Base-by-base conservation (phyloP, 2,888 invertebrate genomes). In the Coecobrya sp. region DNA sequence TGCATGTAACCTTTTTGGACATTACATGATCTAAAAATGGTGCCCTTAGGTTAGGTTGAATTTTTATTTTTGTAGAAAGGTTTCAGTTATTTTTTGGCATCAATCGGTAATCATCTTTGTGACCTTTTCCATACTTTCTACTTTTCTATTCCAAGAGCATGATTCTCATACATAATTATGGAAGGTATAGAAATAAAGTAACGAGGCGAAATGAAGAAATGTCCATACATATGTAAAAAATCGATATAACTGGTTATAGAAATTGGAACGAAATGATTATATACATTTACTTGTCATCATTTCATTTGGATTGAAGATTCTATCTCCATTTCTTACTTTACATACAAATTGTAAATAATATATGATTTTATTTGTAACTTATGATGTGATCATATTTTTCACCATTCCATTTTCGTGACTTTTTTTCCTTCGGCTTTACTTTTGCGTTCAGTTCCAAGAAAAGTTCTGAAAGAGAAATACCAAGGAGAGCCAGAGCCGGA, bases 391-490 rank as follows among this genome's bases (percentile, higher is more conserved):
- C 27, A 36, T 68, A 55, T 27, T 81, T 52, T 55, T 25, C 13
- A 27, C 16, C 2, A n/a, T 11, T 52, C 27, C 22, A 22, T 73
- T 45, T 73, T 73, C 19, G 22, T 73, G 45, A 73, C 45, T 73
- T 25, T 68, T 45, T 36, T 27, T 11, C 65, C 65, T 65, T 49
- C 73, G 36, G n/a, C 59, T 59, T 1, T 27, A n/a, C 27, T n/a
- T 49, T 65, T 70, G 4, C 45, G n/a, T n/a, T n/a, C n/a, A 98
- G 98, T 98, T 94, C 98, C 98, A 0, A 96, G 98, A 94, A 97
- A 97, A 95, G 98, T 98, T 89, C 96, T 98, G 93, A 97, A 98
- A 95, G 98, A 98, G 96, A 97, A 97, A 94, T 98, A 97, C 96
- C 98, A 98, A 95, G 97, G 97, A 93, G 97, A 97, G 45, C 96